Evolutionary conservation across 2,888 invertebrate species (phyloP), one percentile per base, ranked within the genome.

Genomic region (Thereva unica): DNA sequence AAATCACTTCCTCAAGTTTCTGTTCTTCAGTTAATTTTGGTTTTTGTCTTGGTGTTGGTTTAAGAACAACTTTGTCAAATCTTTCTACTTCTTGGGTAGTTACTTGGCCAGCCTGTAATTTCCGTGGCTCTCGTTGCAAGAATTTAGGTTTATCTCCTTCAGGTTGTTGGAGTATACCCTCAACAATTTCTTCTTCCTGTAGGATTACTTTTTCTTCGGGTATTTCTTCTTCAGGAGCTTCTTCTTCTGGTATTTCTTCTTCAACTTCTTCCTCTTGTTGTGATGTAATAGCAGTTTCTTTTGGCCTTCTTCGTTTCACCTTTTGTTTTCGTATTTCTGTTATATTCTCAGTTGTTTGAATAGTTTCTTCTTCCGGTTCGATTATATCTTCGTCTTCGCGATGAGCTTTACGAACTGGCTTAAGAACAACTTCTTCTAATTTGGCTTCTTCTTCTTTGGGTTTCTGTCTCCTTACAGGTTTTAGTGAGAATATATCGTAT

Each of bases 331-430:
- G 9, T 2, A 8, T 9, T 42, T 7, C 9, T 3, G 9, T 8
- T 8, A 9, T 9, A 42, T 1, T 42, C 2, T 7, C 38, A 5
- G 35, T 10, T 38, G 35, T 38, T 8, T 23, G 1, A n/a, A 4
- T 8, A 9, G 7, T 1, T 45, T 77, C 76, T 5, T 42, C 9
- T 67, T 72, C 71, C 4, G 85, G 84, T 68, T 85, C 85, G 0
- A 86, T 76, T 35, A 77, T 75, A 0, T 85, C 80, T 68, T 83
- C 81, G 75, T 85, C 84, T 61, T 78, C 77, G 3, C 8, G 9
- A 8, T 42, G 7, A 12, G 71, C 71, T 38, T 79, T 73, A 53
- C 78, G 78, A 74, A 82, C 79, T 61, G 78, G 77, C 8, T 78
- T 74, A 23, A 80, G 80, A 5, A 76, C 34, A 5, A 63, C 52